These are phyloP conservation scores for Lethenteron reissneri DNA, from an alignment of 2,113 vertebrate species.

Conservation along the genomic window DNA sequence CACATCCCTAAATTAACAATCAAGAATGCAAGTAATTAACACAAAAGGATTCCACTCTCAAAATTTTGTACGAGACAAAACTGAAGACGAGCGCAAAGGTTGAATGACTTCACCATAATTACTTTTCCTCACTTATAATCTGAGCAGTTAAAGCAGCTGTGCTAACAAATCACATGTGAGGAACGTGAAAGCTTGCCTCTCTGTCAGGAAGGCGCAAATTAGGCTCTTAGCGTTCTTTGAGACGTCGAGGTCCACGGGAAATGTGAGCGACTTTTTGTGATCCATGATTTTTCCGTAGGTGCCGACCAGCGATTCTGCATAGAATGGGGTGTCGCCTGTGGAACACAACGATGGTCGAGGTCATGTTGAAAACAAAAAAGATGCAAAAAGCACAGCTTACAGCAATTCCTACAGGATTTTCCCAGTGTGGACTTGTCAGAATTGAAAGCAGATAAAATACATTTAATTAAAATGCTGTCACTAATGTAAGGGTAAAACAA, in stretches of 20 bases:
- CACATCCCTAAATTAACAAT: conserved; percentile 48
- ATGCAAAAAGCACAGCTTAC: neutral
- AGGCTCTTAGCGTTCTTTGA: conserved; percentile 86
- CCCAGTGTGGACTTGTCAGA: neutral
- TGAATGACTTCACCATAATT: too few species aligned
- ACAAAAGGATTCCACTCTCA: too few species aligned
- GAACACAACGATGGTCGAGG: conserved; percentile 14
- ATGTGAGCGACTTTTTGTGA: conserved; percentile 88
- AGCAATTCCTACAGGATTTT: neutral
- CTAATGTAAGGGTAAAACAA: too few species aligned
- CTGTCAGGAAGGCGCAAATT: conserved; percentile 91
- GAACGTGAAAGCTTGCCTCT: conserved; percentile 35
- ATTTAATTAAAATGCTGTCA: too few species aligned
- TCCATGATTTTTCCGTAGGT: conserved; percentile 99
- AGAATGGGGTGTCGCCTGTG: conserved; percentile 88
- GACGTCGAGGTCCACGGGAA: conserved; percentile 91
- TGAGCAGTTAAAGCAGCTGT: too few species aligned
- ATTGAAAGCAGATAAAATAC: neutral
- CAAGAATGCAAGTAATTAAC: conserved; percentile 10
- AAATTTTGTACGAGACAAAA: too few species aligned
- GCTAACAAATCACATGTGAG: too few species aligned
- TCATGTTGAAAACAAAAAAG: neutral
- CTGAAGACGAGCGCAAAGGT: too few species aligned
- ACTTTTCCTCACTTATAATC: too few species aligned
- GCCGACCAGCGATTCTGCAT: conserved; percentile 88